Conservation (phyloP, 2,113 vertebrate species). For the Leiothrix lutea region DNA sequence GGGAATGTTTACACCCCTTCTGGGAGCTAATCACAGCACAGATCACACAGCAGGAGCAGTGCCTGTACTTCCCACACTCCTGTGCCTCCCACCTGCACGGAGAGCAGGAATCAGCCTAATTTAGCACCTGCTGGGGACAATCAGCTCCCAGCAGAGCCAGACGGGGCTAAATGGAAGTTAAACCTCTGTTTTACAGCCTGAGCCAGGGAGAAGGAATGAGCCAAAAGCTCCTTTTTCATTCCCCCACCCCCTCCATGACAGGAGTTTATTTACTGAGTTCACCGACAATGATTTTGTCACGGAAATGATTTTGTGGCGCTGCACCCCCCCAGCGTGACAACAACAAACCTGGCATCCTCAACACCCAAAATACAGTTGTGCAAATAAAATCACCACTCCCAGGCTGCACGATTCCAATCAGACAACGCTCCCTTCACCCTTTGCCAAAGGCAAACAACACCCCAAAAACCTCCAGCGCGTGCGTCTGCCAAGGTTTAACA, state of each 20-base stretch:
- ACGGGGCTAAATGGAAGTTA: rapidly evolving
- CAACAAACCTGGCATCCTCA: rapidly evolving
- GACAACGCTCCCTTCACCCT: not conserved
- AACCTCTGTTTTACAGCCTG: not conserved
- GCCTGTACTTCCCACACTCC: not conserved
- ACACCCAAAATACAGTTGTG: rapidly evolving
- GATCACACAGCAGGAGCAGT: not conserved
- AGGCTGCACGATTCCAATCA: rapidly evolving
- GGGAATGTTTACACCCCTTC: not conserved
- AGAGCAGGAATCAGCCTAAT: not conserved
- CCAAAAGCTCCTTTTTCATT: not conserved
- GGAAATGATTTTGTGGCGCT: not conserved
- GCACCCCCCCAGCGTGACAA: rapidly evolving
- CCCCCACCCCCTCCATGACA: rapidly evolving
- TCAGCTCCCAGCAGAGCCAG: not conserved
- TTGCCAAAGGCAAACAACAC: not conserved
- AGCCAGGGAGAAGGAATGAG: not conserved
- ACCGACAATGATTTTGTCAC: not conserved
- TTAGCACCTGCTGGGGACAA: not conserved
- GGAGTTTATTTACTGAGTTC: not conserved
- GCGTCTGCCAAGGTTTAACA: not conserved
- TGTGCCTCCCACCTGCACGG: rapidly evolving
- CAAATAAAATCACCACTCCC: not conserved
- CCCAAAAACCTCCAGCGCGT: rapidly evolving
- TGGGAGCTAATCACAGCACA: not conserved